A percentile compares a stretch with the other conserved stretches of the same genome.
Evolutionary conservation across 2,888 invertebrate genomes (phyloP).

Genomic region (Lasioglossum villosulum): DNA sequence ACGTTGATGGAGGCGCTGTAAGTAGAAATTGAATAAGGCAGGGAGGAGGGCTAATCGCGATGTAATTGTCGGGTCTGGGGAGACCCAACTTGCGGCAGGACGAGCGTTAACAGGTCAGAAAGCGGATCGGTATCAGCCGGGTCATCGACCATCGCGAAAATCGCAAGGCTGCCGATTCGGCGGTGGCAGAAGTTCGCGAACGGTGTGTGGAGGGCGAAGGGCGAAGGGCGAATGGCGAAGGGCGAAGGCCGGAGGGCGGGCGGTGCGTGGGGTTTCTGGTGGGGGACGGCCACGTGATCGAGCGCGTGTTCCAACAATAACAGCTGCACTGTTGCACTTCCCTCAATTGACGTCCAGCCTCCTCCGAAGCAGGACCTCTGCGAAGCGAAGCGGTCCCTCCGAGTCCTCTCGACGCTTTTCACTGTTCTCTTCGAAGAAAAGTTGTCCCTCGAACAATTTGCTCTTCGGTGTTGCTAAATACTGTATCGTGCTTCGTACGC

Average conservation of each 20-base stretch:
- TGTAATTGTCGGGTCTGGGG: not conserved
- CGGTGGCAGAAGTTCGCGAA: slow-evolving; percentile 7
- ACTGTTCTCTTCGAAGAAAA: not conserved
- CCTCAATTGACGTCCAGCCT: slow-evolving; percentile 77
- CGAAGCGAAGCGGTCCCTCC: not conserved
- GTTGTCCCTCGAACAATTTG: not conserved
- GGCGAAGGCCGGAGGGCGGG: not conserved
- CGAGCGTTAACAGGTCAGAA: not conserved
- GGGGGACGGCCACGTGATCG: slow-evolving; percentile 69
- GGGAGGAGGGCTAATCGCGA: not conserved
- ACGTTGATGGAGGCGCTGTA: not conserved
- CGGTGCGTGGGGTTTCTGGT: slow-evolving; percentile 9
- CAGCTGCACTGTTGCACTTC: slow-evolving; percentile 72
- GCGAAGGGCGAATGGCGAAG: not conserved
- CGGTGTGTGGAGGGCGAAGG: not conserved
- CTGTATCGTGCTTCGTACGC: not conserved
- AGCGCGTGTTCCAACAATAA: slow-evolving; percentile 78
- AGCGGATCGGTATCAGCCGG: not conserved
- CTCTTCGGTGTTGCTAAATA: not conserved
- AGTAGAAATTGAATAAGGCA: not conserved
- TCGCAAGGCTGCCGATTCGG: slow-evolving; percentile 1
- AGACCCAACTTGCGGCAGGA: not conserved
- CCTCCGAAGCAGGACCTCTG: slow-evolving; percentile 67
- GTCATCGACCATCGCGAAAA: slow-evolving; percentile 29
- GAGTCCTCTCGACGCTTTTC: not conserved